Base-by-base conservation (phyloP, 2,797 vertebrate species). In the Pangasius djambal region DNA sequence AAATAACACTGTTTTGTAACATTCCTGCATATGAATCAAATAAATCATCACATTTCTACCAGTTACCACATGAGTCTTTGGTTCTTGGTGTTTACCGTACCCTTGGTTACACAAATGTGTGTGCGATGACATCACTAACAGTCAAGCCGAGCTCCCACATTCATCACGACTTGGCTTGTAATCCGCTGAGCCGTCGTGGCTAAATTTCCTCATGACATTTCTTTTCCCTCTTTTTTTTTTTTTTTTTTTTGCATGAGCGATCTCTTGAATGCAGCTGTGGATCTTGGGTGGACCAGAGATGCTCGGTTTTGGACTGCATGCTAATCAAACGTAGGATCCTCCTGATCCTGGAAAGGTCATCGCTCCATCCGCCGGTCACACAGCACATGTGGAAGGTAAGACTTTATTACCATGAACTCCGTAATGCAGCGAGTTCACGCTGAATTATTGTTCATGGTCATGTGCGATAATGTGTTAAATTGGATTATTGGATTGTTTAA, bases 241-340 rank as follows among this genome's bases (percentile, higher is more conserved):
- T 57, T 82, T 79, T 79, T 81, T 79, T 61, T 78, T 88, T 86
- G 40, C 65, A 12, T 90, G 91, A 94, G 87, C 89, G 92, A 93
- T 92, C 91, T 92, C 90, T 91, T 92, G 92, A 94, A 92, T 81
- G 89, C 94, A 94, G 95, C 92, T 95, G 93, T 91, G 92, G 89
- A 91, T 95, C 93, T 94, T 94, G 92, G 91, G 89, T 92, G 93
- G 94, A 94, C 88, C 94, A 94, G 94, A 93, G 90, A 94, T 94
- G 92, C 93, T 92, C 91, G 90, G 91, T 5, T 93, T 92, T 93
- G 92, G 89, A 89, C 91, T 90, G 89, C 90, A 94, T 90, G 89
- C 91, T 93, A 94, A 95, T 94, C 94, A 93, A 93, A 93, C 93
- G 90, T 91, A 85, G 90, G 92, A 92, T 92, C 88, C 93, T 85